Evolutionary conservation across 2,797 vertebrate species (phyloP).

Genomic region (Myripristis jacobus): DNA sequence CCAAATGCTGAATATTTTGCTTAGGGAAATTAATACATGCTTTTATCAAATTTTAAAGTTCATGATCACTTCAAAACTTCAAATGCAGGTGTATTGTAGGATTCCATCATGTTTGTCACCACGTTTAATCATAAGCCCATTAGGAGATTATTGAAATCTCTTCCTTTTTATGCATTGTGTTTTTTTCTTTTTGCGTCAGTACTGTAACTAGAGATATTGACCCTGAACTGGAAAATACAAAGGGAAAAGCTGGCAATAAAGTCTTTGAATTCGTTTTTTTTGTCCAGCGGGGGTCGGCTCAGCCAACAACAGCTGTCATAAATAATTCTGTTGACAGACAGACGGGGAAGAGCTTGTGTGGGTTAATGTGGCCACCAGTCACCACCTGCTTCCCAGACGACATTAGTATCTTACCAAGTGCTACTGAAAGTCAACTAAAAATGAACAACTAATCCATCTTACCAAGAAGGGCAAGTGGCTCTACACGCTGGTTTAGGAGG

Average conservation of each 20-base stretch:
- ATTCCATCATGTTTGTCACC: too few relatives aligned
- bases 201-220: not conserved
- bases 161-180: not conserved
- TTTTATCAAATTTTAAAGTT: not conserved
- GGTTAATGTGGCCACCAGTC: constrained; percentile 30
- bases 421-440: constrained; percentile 41
- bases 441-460: constrained; percentile 12
- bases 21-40: not conserved
- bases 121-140: too few relatives aligned
- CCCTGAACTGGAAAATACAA: constrained; percentile 8
- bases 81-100: too few relatives aligned
- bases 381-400: constrained; percentile 46
- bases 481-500: not conserved
- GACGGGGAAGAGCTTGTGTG: constrained; percentile 35
- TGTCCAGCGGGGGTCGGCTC: constrained; percentile 16
- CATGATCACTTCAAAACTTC: too few relatives aligned
- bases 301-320: constrained; percentile 37
- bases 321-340: constrained; percentile 53
- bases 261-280: not conserved
- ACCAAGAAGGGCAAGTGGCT: not conserved
- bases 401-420: constrained; percentile 19
- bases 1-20: not conserved
- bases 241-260: constrained; percentile 17
- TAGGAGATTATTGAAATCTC: not conserved
- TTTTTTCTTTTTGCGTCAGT: not conserved